These are phyloP conservation scores for Sturmia bella DNA, from an alignment of 2,888 invertebrate genomes.

Conservation along the genomic window DNA sequence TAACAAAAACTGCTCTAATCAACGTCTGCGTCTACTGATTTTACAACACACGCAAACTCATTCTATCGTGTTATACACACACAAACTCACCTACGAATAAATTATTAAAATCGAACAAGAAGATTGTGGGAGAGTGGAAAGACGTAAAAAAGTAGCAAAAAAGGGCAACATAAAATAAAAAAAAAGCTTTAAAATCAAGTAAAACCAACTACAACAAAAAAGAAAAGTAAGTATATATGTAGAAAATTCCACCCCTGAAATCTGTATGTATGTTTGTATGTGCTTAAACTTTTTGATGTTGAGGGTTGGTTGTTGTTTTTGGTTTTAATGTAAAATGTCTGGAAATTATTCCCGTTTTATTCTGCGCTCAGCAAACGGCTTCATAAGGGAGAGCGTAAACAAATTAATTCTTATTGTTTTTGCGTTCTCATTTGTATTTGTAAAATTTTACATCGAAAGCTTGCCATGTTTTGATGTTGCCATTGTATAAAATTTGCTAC, in stretches of 20 bases:
- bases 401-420: neutral
- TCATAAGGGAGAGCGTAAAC: slow-evolving; percentile 8
- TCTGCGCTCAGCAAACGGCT: neutral
- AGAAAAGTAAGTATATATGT: slow-evolving; percentile 39
- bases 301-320: slow-evolving; percentile 33
- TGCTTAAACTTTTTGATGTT: neutral
- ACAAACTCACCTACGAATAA: slow-evolving; percentile 23
- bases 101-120: slow-evolving; percentile 15
- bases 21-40: slow-evolving; percentile 63
- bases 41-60: slow-evolving; percentile 61
- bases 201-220: slow-evolving; percentile 39
- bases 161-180: slow-evolving; percentile 20
- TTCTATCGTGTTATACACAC: slow-evolving; percentile 22
- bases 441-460: slow-evolving; percentile 13
- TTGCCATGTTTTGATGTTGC: slow-evolving; percentile 8
- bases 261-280: neutral
- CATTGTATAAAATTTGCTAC: too few relatives aligned
- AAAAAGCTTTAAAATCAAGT: slow-evolving; percentile 34
- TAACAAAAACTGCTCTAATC: slow-evolving; percentile 61
- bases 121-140: slow-evolving; percentile 47
- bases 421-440: neutral
- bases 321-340: neutral
- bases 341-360: neutral
- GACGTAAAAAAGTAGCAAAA: slow-evolving; percentile 21
- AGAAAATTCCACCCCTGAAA: neutral